Evolutionary conservation across 2,888 invertebrate species (phyloP).

Genomic region (Drosophila heteroneura): DNA sequence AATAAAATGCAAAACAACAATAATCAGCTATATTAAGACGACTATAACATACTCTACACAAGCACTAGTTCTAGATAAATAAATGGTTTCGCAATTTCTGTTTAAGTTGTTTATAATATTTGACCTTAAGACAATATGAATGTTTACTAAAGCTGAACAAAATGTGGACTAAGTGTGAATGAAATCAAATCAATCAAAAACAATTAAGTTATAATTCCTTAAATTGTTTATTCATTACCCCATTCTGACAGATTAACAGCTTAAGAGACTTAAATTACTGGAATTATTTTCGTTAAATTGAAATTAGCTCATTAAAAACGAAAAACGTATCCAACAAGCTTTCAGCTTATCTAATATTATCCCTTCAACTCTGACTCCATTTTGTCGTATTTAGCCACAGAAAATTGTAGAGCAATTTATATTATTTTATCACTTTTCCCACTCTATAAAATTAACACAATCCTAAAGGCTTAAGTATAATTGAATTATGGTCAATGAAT

Average conservation of each 20-base stretch:
- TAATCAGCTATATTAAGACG: slow-evolving; percentile 10
- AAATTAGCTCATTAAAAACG: background rate
- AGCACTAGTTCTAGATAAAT: background rate
- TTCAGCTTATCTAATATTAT: background rate
- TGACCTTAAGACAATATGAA: background rate
- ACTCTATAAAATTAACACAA: background rate
- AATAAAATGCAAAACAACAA: slow-evolving; percentile 51
- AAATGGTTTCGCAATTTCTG: background rate
- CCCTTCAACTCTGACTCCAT: background rate
- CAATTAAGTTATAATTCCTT: background rate
- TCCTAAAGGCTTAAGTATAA: background rate
- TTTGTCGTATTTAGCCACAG: background rate
- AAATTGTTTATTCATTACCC: background rate
- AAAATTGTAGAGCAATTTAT: background rate
- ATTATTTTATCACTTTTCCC: background rate
- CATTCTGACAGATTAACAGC: background rate
- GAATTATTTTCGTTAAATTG: background rate
- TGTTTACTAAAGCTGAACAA: background rate
- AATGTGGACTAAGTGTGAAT: background rate
- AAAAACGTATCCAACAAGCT: background rate
- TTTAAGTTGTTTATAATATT: background rate
- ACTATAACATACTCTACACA: slow-evolving; percentile 29
- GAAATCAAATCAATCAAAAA: background rate
- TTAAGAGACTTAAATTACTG: background rate
- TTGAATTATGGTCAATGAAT: background rate